Evolutionary conservation across 2,888 invertebrate genomes (phyloP), one percentile per base, ranked within the genome.

Genomic region (Archips crataeganus): DNA sequence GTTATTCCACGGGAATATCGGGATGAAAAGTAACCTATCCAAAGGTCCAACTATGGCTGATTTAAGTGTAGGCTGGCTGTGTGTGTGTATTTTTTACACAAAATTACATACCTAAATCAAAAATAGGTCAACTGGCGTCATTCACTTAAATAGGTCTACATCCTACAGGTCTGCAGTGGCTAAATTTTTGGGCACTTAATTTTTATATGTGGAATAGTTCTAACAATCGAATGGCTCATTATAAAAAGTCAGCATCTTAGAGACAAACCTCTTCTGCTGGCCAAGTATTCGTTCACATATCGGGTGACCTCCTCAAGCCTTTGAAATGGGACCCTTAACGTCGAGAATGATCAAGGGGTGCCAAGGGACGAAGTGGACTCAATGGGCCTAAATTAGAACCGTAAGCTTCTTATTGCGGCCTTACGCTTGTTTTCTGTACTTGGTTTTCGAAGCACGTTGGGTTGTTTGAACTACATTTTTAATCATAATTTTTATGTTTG

Each of bases 321-420:
- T 91, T 91, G 92, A 88, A 89, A 91, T 82, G 76, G 79, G 87
- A 90, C 80, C 81, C 86, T 23, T 80, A 75, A 82, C 82, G 84
- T 87, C 81, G 87, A 88, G 87, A 82, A 88, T 88, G 90, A 91
- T 90, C 89, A 87, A 92, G 92, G 86, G 89, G 87, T 90, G 81
- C 84, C 81, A 79, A 87, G 88, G 88, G 81, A 75, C 79, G 73
- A 76, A 84, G 84, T 84, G 85, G 84, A 84, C 85, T 81, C 77
- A 78, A 80, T 79, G 78, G 78, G 79, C 82, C 82, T 81, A 84
- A 89, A 88, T 90, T 86, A 86, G 85, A 82, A 77, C 81, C 77
- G 71, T 80, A 79, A 84, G 85, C 83, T 78, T 85, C 87, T 84
- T 84, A 84, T 86, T 87, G 84, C 83, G 78, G 64, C 32, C 39